These are phyloP conservation scores for Sapajus apella DNA, from an alignment of 2,113 vertebrate species.

Conservation along the genomic window DNA sequence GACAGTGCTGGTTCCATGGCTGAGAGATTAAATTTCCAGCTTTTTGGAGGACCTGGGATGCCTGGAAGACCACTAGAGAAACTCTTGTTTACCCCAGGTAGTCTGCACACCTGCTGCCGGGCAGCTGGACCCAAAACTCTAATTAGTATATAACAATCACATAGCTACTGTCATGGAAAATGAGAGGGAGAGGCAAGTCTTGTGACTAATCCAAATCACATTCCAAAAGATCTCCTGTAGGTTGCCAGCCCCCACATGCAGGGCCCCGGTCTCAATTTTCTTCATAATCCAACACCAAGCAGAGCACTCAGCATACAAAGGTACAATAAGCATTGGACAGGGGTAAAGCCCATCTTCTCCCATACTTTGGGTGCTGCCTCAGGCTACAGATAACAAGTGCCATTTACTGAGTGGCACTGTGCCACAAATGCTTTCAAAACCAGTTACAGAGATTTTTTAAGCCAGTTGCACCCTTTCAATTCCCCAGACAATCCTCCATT, in stretches of 20 bases:
- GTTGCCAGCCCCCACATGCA: neutral
- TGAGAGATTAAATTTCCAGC: neutral
- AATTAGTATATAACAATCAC: conserved; percentile 1
- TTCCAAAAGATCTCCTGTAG: neutral
- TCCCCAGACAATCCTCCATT: neutral
- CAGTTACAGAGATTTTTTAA: conserved; percentile 1
- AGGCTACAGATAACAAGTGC: neutral
- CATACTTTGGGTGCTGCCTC: neutral
- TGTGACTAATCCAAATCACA: neutral
- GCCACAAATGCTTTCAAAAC: conserved; percentile 13
- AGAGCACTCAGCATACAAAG: neutral
- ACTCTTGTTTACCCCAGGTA: neutral
- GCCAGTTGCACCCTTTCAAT: neutral
- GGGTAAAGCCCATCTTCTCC: neutral
- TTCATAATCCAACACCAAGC: neutral
- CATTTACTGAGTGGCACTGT: neutral
- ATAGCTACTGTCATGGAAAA: neutral
- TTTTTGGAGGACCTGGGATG: neutral
- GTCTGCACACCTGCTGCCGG: neutral
- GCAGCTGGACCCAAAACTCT: conserved; percentile 3
- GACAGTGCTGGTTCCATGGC: neutral
- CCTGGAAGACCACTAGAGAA: conserved; percentile 13
- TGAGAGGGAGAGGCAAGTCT: neutral
- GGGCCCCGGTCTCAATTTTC: neutral
- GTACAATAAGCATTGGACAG: neutral